Evolutionary conservation across 1,140 invertebrate genomes (phyloP), one percentile per base, ranked within the genome.

Genomic region (Acromyrmex echinatior): DNA sequence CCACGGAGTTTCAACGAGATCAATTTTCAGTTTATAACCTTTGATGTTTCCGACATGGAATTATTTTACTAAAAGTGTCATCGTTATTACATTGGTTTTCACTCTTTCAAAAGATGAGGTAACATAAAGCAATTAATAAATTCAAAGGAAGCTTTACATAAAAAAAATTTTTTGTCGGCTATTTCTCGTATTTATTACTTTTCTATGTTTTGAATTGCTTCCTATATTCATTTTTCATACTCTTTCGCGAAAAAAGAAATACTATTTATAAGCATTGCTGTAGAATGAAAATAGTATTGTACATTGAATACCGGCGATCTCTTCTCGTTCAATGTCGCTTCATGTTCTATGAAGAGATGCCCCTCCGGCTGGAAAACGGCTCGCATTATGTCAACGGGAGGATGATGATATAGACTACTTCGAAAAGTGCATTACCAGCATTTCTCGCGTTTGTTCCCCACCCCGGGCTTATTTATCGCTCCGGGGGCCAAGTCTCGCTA

Each of bases 361-460:
- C 70, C 66, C 70, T 74, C 35, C 56, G 71, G 80, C 70, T 62
- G 56, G 45, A 62, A 62, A 63, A 84, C 56, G 80, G 62, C 70
- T 76, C 56, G 45, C 80, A 84, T 84, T 79, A 84, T 35, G 80
- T 84, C 80, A 84, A 84, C 56, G 70, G 74, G 80, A 76, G 70
- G 56, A 51, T 62, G 80, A 62, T 82, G 80, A 84, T 84, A 84
- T 84, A 74, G 70, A 84, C 56, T 76, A 84, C 70, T 84, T 84
- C 18, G 56, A 39, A 84, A 84, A 84, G 80, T 76, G 70, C 80
- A 84, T 84, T 84, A 84, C 80, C 58, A 70, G 80, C 80, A 70
- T 84, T 84, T 84, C 80, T 74, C 68, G 51, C 80, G 80, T 84
- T 84, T 84, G 80, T 84, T n/a, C 80, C 39, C 9, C 45, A 18